These are phyloP conservation scores for Diglossa cyanea DNA, from an alignment of 2,797 vertebrate genomes.

Conservation along the genomic window DNA sequence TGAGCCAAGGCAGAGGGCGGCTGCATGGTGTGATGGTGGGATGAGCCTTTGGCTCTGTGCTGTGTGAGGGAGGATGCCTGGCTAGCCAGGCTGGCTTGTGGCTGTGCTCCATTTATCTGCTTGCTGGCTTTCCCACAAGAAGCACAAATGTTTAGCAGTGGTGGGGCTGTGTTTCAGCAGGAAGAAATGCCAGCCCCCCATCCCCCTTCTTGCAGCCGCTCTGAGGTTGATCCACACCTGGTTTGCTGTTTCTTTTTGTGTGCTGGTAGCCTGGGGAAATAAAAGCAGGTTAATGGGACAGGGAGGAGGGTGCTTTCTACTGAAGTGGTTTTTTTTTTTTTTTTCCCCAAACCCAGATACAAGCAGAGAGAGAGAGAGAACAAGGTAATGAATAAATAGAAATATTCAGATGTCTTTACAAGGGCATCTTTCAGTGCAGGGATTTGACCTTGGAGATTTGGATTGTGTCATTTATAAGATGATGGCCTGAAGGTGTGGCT, in stretches of 20 bases:
- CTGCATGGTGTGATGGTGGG: neutral
- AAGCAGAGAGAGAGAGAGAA: neutral
- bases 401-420: neutral
- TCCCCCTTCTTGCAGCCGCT: rapidly evolving
- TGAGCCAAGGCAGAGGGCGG: neutral
- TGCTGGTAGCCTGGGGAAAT: neutral
- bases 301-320: neutral
- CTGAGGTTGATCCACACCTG: neutral
- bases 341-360: neutral
- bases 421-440: neutral
- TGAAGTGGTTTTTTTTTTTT: neutral
- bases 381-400: neutral
- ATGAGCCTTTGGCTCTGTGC: neutral
- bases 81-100: neutral
- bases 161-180: neutral
- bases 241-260: neutral
- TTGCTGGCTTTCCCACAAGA: neutral
- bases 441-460: neutral
- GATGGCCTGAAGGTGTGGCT: neutral
- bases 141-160: neutral
- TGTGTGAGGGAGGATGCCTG: neutral
- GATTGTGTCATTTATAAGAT: neutral
- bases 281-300: conserved; percentile 47
- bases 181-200: rapidly evolving
- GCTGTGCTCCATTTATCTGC: neutral